phyloP scores from a whole-genome alignment of 2,888 invertebrate genomes.

The Maniola hyperantus region DNA sequence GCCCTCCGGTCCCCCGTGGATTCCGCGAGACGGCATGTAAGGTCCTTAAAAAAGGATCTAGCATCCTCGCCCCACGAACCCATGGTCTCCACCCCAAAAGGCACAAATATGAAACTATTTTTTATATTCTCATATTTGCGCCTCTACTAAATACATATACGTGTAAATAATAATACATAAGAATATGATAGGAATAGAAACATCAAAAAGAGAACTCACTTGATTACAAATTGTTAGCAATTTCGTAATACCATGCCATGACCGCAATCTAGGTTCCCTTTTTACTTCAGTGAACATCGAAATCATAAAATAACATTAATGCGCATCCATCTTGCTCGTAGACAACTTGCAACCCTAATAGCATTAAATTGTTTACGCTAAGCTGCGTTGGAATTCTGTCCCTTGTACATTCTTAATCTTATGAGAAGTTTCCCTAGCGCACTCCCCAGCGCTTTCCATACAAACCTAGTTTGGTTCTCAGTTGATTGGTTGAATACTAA shows the following conservation, averaged over 20 bases:
- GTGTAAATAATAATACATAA: background rate
- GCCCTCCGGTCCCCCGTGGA: too few relatives aligned
- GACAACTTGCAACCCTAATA: background rate
- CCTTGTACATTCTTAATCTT: background rate
- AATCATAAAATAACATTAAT: slow-evolving; percentile 8
- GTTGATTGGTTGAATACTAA: too few relatives aligned
- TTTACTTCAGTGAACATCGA: slow-evolving; percentile 1
- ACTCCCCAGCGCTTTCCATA: too few relatives aligned
- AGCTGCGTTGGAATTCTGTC: slow-evolving; percentile 1
- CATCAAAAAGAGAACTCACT: background rate
- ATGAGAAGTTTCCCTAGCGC: background rate
- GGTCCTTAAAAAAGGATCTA: too few relatives aligned
- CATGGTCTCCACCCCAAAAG: too few relatives aligned
- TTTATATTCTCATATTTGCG: too few relatives aligned
- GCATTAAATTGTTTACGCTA: slow-evolving; percentile 9
- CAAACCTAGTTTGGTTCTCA: too few relatives aligned
- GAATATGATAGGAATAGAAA: too few relatives aligned
- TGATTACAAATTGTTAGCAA: background rate
- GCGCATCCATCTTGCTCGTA: slow-evolving; percentile 2
- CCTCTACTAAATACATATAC: too few relatives aligned
- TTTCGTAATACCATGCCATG: background rate
- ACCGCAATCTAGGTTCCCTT: background rate
- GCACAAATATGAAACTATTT: too few relatives aligned
- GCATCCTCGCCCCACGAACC: too few relatives aligned
- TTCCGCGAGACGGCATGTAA: too few relatives aligned